A percentile compares a stretch with the other conserved stretches of the same genome.
These are phyloP conservation scores for Drosophila mimica DNA, from an alignment of 2,888 invertebrate species.

Conservation along the genomic window DNA sequence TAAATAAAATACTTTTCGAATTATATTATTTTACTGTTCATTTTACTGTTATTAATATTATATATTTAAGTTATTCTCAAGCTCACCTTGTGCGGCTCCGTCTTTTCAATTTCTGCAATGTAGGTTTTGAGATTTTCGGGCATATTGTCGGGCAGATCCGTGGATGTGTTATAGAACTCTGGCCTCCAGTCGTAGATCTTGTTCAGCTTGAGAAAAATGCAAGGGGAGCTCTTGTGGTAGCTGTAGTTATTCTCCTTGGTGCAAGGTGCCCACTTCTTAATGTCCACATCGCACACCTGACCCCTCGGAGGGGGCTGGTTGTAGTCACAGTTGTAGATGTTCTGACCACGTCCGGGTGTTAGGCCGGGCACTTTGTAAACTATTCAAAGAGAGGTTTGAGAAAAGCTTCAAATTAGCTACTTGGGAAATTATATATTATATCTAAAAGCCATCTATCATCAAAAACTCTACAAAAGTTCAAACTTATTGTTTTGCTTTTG, in stretches of 20 bases:
- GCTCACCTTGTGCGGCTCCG: constrained; percentile 85
- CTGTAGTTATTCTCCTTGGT: constrained; percentile 93
- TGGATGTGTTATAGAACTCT: constrained; percentile 90
- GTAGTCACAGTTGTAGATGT: constrained; percentile 91
- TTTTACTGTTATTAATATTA: no score
- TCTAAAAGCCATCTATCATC: no score
- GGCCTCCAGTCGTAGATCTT: constrained; percentile 97
- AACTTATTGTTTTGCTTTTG: background rate
- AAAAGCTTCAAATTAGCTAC: background rate
- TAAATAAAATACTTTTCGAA: no score
- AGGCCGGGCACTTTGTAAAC: constrained; percentile 91
- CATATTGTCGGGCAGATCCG: constrained; percentile 90
- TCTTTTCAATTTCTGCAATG: constrained; percentile 86
- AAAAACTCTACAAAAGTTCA: no score
- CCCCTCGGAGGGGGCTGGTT: constrained; percentile 89
- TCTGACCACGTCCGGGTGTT: constrained; percentile 90
- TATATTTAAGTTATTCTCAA: no score
- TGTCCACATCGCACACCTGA: constrained; percentile 95
- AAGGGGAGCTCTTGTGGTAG: constrained; percentile 96
- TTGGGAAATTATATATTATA: background rate
- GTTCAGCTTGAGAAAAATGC: constrained; percentile 97
- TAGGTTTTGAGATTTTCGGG: constrained; percentile 89
- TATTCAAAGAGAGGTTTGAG: constrained; percentile 78
- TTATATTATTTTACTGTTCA: no score
- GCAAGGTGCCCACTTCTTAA: constrained; percentile 92